Base-by-base conservation (phyloP, 2,797 vertebrate species). In the Toxotes lorentzi region DNA sequence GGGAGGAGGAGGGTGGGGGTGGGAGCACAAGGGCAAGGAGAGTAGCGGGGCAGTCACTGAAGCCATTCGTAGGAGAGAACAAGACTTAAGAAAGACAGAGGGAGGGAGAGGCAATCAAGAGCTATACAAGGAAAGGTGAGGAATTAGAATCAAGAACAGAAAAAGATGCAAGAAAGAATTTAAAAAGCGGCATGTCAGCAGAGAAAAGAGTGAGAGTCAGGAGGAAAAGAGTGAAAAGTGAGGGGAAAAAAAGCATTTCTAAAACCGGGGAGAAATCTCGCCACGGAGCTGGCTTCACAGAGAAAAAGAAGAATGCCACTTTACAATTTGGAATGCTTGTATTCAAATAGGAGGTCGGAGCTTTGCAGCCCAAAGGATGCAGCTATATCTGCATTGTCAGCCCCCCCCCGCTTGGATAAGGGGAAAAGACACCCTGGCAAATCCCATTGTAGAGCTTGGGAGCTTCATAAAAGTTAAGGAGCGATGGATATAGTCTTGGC, bases 391-490 rank as follows among this genome's bases (percentile, higher is more conserved):
- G 92, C 91, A 94, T 94, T 93, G 94, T 94, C 93, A 76, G 27
- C 58, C 84, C 90, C 76, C 68, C 73, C 72, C 79, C 68, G 88
- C 86, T 85, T 83, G 90, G 92, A 93, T 92, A 88, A 89, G 89
- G 88, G 88, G 87, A 89, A 91, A 93, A 94, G 93, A 93, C 94
- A 94, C 91, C 93, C 91, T 89, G 85, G 91, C 92, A 96, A 96
- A 96, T 95, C 94, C 94, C 92, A 94, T 95, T 95, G 94, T 94
- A 89, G 91, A 91, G 93, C 93, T 95, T 90, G 90, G 92, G 91
- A 92, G 94, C 93, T 94, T 94, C 92, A 94, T 94, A 94, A 94
- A 92, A 94, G 93, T 94, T 94, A 93, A 94, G 92, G 93, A 93
- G 93, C 93, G 90, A 91, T 91, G 91, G 91, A 95, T 95, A 93